phyloP scores from a whole-genome alignment of 2,888 invertebrate species.

The Megastigmus dorsalis region DNA sequence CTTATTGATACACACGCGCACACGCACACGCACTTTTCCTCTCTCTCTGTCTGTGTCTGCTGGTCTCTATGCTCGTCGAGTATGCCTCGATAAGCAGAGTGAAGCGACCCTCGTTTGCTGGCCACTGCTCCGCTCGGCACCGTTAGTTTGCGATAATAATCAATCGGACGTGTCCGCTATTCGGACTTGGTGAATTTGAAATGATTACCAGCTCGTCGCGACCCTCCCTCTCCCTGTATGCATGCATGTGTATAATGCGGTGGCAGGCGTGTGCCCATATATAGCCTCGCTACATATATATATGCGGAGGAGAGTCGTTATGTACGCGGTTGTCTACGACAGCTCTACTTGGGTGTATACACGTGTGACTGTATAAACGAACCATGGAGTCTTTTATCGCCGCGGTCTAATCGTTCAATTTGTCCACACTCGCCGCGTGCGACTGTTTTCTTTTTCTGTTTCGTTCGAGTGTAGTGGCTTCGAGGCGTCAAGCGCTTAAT shows the following conservation, averaged over 20 bases:
- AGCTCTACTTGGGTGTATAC: too few relatives aligned
- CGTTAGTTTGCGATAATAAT: slow-evolving; percentile 67
- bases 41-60: not conserved
- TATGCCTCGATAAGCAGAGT: slow-evolving; percentile 11
- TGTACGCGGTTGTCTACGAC: too few relatives aligned
- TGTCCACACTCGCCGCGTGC: slow-evolving; percentile 16
- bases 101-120: slow-evolving; percentile 63
- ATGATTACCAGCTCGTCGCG: slow-evolving; percentile 62
- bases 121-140: too few relatives aligned
- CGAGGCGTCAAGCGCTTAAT: not conserved
- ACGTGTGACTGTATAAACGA: not conserved
- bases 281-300: too few relatives aligned
- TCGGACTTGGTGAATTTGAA: slow-evolving; percentile 71
- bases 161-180: slow-evolving; percentile 69
- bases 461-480: not conserved
- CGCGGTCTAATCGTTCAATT: slow-evolving; percentile 18
- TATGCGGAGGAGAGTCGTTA: too few relatives aligned
- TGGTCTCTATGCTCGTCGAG: too few relatives aligned
- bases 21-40: not conserved
- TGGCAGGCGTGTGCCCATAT: not conserved
- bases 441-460: not conserved
- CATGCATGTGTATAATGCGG: not conserved
- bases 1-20: not conserved
- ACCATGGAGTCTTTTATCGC: slow-evolving; percentile 16
- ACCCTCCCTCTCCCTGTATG: not conserved